A percentile compares a stretch with the other conserved stretches of the same genome.
Evolutionary conservation across 2,888 invertebrate genomes (phyloP).

Genomic region (Cerastis rubricosa): DNA sequence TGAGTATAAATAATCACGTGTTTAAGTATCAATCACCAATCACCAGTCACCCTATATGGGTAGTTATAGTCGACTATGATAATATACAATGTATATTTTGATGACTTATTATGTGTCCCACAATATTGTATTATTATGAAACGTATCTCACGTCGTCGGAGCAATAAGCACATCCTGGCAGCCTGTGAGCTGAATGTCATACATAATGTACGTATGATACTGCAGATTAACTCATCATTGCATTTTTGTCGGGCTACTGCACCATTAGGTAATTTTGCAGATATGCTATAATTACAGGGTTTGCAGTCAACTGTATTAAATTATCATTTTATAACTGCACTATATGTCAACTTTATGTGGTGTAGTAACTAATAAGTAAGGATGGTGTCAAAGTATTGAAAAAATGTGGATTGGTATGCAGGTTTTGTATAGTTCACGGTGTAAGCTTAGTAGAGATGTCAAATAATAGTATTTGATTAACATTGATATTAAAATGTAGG

Average conservation of each 20-base stretch:
- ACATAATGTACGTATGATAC: constrained; percentile 44
- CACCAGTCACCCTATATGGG: too few species aligned
- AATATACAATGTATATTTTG: constrained; percentile 19
- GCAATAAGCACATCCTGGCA: constrained; percentile 36
- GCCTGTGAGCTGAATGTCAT: constrained; percentile 33
- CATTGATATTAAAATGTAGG: constrained; percentile 13
- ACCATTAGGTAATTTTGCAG: constrained; percentile 49
- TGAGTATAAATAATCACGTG: too few species aligned
- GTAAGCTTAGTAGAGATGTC: constrained; percentile 9
- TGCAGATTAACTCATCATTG: constrained; percentile 55
- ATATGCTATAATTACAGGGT: constrained; percentile 32
- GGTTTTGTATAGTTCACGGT: constrained; percentile 11
- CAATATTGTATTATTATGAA: constrained; percentile 7
- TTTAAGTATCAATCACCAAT: too few species aligned
- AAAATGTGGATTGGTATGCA: background rate
- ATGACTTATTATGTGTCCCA: constrained; percentile 25
- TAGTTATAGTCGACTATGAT: too few species aligned
- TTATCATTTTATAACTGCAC: constrained; percentile 34
- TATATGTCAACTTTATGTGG: constrained; percentile 5
- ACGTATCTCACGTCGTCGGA: constrained; percentile 30
- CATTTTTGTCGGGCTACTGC: constrained; percentile 35
- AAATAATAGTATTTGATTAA: constrained; percentile 24
- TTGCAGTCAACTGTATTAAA: constrained; percentile 28
- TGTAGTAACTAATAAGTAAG: background rate
- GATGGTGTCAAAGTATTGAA: constrained; percentile 18